Conservation (phyloP, 1,140 invertebrate species). For the Carposina sasakii region DNA sequence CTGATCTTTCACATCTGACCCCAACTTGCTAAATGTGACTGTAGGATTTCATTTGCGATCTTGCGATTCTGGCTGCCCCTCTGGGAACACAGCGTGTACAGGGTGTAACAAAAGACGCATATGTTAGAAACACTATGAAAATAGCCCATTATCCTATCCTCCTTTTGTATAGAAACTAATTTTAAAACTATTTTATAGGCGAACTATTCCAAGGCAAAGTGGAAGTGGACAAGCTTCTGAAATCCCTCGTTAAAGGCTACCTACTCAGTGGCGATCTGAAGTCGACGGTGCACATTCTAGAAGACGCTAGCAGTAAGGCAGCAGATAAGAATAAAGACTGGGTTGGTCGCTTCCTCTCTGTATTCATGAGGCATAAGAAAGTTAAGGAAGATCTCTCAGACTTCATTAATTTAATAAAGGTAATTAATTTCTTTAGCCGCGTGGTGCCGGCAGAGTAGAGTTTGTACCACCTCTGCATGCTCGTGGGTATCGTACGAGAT, state of each 20-base stretch:
- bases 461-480: too few species aligned
- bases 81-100: too few species aligned
- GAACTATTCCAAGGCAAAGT: constrained; percentile 56
- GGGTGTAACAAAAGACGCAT: too few species aligned
- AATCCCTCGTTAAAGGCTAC: constrained; percentile 48
- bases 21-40: too few species aligned
- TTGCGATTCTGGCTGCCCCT: too few species aligned
- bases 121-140: too few species aligned
- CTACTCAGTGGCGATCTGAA: constrained; percentile 38
- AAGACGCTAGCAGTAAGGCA: constrained; percentile 43
- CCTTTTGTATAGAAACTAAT: too few species aligned
- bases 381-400: constrained; percentile 41
- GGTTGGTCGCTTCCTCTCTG: constrained; percentile 50
- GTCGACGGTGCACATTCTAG: constrained; percentile 44
- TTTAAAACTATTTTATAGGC: constrained; percentile 40
- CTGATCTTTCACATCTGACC: too few species aligned
- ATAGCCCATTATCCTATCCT: too few species aligned
- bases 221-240: constrained; percentile 43
- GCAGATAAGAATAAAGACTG: constrained; percentile 51
- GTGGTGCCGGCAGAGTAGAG: too few species aligned
- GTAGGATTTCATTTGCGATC: too few species aligned
- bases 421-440: constrained; percentile 15
- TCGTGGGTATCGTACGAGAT: too few species aligned
- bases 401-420: constrained; percentile 39
- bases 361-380: constrained; percentile 39